Percentiles rank a stretch among this genome's conserved stretches.
phyloP scores from a whole-genome alignment of 2,797 vertebrate species.

The Argya squamiceps region DNA sequence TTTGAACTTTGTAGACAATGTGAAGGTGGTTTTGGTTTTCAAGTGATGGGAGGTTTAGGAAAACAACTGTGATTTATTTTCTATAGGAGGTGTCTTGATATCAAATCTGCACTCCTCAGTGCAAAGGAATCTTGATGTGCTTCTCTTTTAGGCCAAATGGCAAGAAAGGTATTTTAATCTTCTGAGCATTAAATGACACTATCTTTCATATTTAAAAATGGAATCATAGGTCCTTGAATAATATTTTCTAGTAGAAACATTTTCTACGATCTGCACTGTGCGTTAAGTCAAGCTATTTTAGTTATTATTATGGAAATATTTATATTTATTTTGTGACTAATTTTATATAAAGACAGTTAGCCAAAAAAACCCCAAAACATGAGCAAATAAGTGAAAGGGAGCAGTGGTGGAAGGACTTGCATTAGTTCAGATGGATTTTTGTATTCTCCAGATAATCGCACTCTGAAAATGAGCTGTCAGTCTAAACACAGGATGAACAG shows the following conservation, averaged over 20 bases:
- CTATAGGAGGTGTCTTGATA: not conserved
- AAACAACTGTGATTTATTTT: not conserved
- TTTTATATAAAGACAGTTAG: not conserved
- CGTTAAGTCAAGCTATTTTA: not conserved
- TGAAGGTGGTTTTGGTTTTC: not conserved
- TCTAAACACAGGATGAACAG: not conserved
- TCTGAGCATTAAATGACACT: not conserved
- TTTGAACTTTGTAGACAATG: not conserved
- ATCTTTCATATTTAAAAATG: not conserved
- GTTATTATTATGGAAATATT: not conserved
- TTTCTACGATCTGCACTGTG: not conserved
- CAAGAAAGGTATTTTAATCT: not conserved
- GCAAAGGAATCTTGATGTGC: not conserved
- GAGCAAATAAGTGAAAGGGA: not conserved
- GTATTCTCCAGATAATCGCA: not conserved
- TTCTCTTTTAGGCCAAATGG: not conserved
- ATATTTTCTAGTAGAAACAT: not conserved
- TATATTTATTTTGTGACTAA: not conserved
- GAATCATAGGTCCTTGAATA: not conserved
- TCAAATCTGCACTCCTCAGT: not conserved
- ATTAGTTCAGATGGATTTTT: not conserved
- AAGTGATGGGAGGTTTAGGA: not conserved
- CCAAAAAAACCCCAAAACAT: accelerated
- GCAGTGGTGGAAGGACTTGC: not conserved
- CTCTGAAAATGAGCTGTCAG: not conserved